A percentile compares a stretch with the other conserved stretches of the same genome.
Evolutionary conservation across 2,113 vertebrate species (phyloP).

Genomic region (Nansenia antarctica): DNA sequence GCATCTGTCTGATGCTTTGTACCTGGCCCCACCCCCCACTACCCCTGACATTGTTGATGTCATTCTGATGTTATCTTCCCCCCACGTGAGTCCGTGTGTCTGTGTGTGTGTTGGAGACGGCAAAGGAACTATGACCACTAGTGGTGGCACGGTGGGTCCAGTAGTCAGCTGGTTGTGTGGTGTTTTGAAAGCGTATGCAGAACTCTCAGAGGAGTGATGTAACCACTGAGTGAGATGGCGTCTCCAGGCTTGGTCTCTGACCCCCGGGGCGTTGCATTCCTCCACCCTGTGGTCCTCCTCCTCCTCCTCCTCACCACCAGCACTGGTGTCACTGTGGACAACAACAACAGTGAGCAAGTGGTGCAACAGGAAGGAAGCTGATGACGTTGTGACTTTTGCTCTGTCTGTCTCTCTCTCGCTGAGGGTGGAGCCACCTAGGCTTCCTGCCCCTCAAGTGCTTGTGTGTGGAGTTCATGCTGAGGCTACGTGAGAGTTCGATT

Average conservation of each 20-base stretch:
- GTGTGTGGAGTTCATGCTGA: not conserved
- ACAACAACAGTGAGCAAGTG: conserved; percentile 4
- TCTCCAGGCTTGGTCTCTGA: not conserved
- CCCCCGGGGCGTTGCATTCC: conserved; percentile 31
- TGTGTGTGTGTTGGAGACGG: not conserved
- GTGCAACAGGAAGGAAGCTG: too few relatives aligned
- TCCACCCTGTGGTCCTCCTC: conserved; percentile 37
- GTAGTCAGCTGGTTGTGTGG: not conserved
- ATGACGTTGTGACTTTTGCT: not conserved
- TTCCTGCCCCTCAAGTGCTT: not conserved
- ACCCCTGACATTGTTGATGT: not conserved
- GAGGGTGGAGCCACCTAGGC: not conserved
- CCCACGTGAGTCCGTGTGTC: not conserved
- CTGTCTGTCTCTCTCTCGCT: not conserved
- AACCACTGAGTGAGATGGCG: not conserved
- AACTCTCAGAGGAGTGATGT: not conserved
- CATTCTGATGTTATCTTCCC: not conserved
- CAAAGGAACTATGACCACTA: not conserved
- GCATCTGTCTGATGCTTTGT: not conserved
- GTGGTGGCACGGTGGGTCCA: not conserved
- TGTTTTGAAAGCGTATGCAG: not conserved
- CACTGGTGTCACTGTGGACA: not conserved
- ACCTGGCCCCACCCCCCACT: not conserved
- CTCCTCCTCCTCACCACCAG: conserved; percentile 9
- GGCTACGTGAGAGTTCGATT: not conserved